Percentiles rank a stretch among this genome's conserved stretches.
Evolutionary conservation across 2,888 invertebrate genomes (phyloP).

Genomic region (Cephus rjabovi): DNA sequence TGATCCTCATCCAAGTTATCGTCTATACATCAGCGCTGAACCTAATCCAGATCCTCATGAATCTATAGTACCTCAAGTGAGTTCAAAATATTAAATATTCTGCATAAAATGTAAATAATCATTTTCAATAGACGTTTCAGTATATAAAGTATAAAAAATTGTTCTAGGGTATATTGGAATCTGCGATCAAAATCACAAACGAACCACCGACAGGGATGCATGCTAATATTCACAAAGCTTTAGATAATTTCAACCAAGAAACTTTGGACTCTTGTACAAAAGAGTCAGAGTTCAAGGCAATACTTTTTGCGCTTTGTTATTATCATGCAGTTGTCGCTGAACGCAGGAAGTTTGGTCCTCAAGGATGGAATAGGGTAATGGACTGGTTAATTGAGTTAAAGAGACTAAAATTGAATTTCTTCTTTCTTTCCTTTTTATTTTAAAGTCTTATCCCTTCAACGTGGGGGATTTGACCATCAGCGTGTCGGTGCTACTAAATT

Average conservation of each 20-base stretch:
- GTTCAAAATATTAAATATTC: background rate
- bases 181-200: constrained; percentile 95
- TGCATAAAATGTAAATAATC: background rate
- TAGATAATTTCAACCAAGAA: constrained; percentile 93
- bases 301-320: constrained; percentile 90
- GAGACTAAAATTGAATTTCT: background rate
- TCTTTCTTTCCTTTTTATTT: background rate
- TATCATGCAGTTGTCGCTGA: constrained; percentile 96
- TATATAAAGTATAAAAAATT: constrained; percentile 70
- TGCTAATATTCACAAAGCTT: constrained; percentile 92
- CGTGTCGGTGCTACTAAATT: constrained; percentile 90
- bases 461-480: constrained; percentile 92
- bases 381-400: background rate
- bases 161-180: constrained; percentile 89
- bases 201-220: constrained; percentile 96
- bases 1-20: constrained; percentile 66
- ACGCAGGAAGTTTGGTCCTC: constrained; percentile 92
- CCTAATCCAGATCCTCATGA: constrained; percentile 78
- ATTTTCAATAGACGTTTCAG: background rate
- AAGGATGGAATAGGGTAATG: constrained; percentile 85
- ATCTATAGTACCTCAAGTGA: constrained; percentile 72
- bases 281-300: constrained; percentile 92
- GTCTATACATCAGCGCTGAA: constrained; percentile 88
- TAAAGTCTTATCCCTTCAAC: constrained; percentile 77
- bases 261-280: constrained; percentile 92